Base-by-base conservation (phyloP, 1,140 invertebrate genomes). In the Lineus longissimus region DNA sequence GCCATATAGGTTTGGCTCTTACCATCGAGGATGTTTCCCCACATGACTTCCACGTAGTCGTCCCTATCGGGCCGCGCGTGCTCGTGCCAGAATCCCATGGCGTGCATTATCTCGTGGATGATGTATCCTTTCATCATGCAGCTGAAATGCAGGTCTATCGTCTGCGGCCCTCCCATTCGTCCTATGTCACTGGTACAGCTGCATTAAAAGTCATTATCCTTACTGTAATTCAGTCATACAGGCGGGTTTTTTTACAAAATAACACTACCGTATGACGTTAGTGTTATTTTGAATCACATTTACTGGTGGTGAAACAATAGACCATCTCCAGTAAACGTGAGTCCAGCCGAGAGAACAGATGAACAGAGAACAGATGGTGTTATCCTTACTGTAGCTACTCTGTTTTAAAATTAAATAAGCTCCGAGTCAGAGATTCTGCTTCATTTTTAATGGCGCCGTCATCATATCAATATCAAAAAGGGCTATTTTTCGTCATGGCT, bases 231-330 rank as follows among this genome's bases (percentile, higher is more conserved):
- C 11, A 11, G 11, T n/a, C 11, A 13, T 43, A 43, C n/a, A 43
- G n/a, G n/a, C 11, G 11, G n/a, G 11, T 43, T 13, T 43, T 13
- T 43, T 43, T 43, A n/a, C 40, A 43, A 43, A 13, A 43, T 13
- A 43, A 43, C 40, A 43, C 11, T 43, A 43, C n/a, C 11, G 40
- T 13, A 11, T 43, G 40, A 43, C 40, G 11, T 43, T 11, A 43
- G 11, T 17, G 15, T 93, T 88, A 72, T 93, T 93, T 1, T 86
- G n/a, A 43, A 43, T 43, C n/a, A 43, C n/a, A 43, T 13, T 13
- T 43, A 43, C n/a, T n/a, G n/a, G 40, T 43, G 40, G 11, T 43
- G 11, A n/a, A n/a, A n/a, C n/a, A n/a, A n/a, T n/a, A n/a, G n/a
- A n/a, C n/a, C n/a, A n/a, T n/a, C n/a, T n/a, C n/a, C n/a, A n/a